Evolutionary conservation across 2,797 vertebrate species (phyloP), one percentile per base, ranked within the genome.

Genomic region (Chiloscyllium punctatum): DNA sequence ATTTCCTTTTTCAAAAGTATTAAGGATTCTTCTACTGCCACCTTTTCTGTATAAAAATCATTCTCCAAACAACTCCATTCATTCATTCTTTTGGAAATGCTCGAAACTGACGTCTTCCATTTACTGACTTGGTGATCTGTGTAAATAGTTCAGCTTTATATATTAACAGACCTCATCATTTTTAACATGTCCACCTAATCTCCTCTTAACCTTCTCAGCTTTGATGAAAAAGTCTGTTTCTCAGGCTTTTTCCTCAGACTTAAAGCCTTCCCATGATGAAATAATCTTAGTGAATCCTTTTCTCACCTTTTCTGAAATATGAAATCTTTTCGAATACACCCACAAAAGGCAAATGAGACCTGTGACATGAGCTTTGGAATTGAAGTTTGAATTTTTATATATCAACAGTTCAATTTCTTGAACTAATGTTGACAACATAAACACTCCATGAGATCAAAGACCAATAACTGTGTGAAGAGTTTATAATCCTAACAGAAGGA

Each of bases 141-240:
- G 37, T 18, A 48, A 42, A 84, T 84, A 84, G 33, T 48, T 84
- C 37, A 23, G 37, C 37, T 23, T 1, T 18, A 23, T 48, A 21
- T 42, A 84, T 42, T 84, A 84, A 48, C 18, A 84, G 37, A 6
- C 21, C 6, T 84, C 4, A 42, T 42, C 84, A 84, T 84, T 84
- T 84, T 84, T 37, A 84, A 84, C 79, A 84, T n/a, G 16, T 84
- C 37, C 21, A 42, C 21, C 37, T 21, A 82, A 82, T 82, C 37
- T 84, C 79, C 79, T 84, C 37, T 84, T 84, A 84, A 48, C 79
- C 79, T 84, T 84, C 79, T 84, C 79, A 42, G 79, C 84, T 84
- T 21, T 84, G 42, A 42, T 84, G 37, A 84, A 84, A 84, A 42
- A 18, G 16, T 48, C 37, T 21, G 16, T 84, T 84, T 84, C 37